A percentile compares a stretch with the other conserved stretches of the same genome.
phyloP scores from a whole-genome alignment of 1,140 invertebrate species.

The Dendrolimus kikuchii region DNA sequence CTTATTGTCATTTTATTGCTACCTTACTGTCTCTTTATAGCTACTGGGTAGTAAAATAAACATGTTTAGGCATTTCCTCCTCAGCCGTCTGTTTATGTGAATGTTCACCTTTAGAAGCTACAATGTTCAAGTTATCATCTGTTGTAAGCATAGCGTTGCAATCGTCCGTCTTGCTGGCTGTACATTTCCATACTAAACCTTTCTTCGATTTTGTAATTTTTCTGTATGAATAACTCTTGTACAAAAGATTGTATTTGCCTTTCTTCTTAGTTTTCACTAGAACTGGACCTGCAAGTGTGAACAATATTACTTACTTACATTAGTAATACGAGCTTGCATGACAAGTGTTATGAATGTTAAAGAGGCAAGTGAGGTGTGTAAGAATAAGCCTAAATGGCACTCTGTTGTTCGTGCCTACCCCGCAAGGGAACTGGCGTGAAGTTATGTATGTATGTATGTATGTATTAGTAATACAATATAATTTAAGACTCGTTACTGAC shows the following conservation, averaged over 20 bases:
- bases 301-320: neutral
- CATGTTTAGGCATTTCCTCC: slow-evolving; percentile 46
- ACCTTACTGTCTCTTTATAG: neutral
- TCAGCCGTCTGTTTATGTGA: slow-evolving; percentile 27
- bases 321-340: neutral
- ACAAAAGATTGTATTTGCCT: slow-evolving; percentile 43
- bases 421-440: too few relatives aligned
- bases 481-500: too few relatives aligned
- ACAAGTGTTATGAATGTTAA: too few relatives aligned
- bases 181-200: slow-evolving; percentile 53
- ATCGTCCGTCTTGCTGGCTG: slow-evolving; percentile 34
- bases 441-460: too few relatives aligned
- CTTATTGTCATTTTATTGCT: too few relatives aligned
- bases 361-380: too few relatives aligned
- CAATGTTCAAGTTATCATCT: slow-evolving; percentile 44
- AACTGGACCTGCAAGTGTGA: slow-evolving; percentile 41
- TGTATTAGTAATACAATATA: neutral
- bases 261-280: slow-evolving; percentile 46
- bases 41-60: slow-evolving; percentile 44
- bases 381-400: too few relatives aligned
- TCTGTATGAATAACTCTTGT: slow-evolving; percentile 34
- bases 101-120: slow-evolving; percentile 34
- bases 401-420: too few relatives aligned
- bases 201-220: slow-evolving; percentile 49
- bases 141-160: slow-evolving; percentile 45